Evolutionary conservation across 1,140 invertebrate species (phyloP), one percentile per base, ranked within the genome.

Genomic region (Ericerus pela): DNA sequence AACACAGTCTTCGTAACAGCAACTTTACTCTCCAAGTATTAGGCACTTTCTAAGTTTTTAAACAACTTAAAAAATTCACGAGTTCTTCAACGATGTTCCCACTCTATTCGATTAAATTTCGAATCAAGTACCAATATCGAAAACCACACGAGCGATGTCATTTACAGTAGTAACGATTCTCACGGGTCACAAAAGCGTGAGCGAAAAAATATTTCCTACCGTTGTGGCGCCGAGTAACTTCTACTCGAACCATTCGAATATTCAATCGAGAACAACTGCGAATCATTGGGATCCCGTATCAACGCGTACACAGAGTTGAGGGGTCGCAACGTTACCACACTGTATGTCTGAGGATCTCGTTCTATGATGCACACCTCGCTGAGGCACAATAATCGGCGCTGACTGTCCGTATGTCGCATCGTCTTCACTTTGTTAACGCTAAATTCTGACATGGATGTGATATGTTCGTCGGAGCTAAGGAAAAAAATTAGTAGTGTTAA

Each of bases 331-430:
- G 93, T 93, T 61, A 80, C 84, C 58, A 94, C 84, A 63, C 82
- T 87, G 69, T 99, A 99, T 0, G 92, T 95, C 65, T 88, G 87
- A 22, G 90, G 90, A 75, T 99, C 96, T 63, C 96, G 76, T 75
- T 99, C 96, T 28, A 99, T 70, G 18, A 99, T 72, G 72, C 94
- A 99, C 0, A 84, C 85, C 70, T 98, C 95, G 0, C 91, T 93
- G 0, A 99, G 73, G 67, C 94, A 97, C n/a, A 99, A 74, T 1
- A 88, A 88, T 58, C 94, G 75, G 60, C 86, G 75, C 28, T 90
- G 81, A 3, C 82, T 79, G 62, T 88, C 85, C 60, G 76, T 75
- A 69, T 92, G 84, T 43, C 88, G 75, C 6, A 75, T 70, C 12
- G 79, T 79, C 58, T 79, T 79, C 56, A 85, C 75, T 73, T 96